Conservation (phyloP, 1,140 invertebrate species). For the Centruroides sculpturatus region DNA sequence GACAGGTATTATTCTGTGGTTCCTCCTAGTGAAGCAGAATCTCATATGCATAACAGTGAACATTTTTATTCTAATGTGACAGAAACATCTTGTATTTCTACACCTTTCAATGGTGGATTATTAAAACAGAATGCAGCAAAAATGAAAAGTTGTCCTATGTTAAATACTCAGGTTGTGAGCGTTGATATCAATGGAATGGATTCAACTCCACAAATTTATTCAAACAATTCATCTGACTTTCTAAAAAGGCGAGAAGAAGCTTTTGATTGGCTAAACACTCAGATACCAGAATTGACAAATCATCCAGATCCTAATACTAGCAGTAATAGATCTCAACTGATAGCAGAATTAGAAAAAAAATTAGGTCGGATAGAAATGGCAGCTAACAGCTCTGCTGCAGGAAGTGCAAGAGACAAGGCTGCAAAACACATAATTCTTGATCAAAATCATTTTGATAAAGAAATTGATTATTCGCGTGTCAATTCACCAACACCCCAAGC, state of each 20-base stretch:
- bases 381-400: constrained; percentile 31
- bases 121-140: background rate
- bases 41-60: too few relatives aligned
- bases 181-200: too few relatives aligned
- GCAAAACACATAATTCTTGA: background rate
- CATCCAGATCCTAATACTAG: background rate
- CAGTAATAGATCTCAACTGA: constrained; percentile 25
- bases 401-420: background rate
- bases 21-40: background rate
- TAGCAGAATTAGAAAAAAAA: constrained; percentile 45
- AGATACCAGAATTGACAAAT: constrained; percentile 20
- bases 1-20: constrained; percentile 13
- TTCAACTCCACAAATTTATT: background rate
- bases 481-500: constrained; percentile 3
- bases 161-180: background rate
- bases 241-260: constrained; percentile 20
- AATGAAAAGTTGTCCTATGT: background rate
- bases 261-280: constrained; percentile 31
- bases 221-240: constrained; percentile 7
- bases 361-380: constrained; percentile 36
- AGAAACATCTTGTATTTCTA: too few relatives aligned
- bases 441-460: background rate
- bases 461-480: background rate
- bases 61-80: background rate
- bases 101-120: too few relatives aligned